A percentile compares a stretch with the other conserved stretches of the same genome.
These are phyloP conservation scores for Xylophagus ater DNA, from an alignment of 2,888 invertebrate genomes.

Conservation along the genomic window DNA sequence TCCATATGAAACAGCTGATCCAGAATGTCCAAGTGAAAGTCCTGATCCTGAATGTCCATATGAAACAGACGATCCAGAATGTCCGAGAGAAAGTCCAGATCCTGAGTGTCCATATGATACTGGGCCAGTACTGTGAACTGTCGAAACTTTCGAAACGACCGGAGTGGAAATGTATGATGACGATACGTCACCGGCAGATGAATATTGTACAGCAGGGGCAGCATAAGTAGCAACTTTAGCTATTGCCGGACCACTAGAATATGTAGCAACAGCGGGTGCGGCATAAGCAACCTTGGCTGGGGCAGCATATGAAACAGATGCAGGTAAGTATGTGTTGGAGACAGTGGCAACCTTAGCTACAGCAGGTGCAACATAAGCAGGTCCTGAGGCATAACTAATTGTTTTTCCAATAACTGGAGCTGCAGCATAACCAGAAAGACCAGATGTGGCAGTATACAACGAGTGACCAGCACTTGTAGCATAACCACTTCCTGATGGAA, in stretches of 20 bases:
- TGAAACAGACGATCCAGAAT: constrained; percentile 16
- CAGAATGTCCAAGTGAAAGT: constrained; percentile 15
- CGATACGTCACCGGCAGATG: constrained; percentile 41
- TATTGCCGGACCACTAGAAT: constrained; percentile 17
- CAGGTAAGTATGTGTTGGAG: constrained; percentile 28
- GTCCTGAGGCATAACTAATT: constrained; percentile 17
- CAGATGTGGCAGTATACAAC: constrained; percentile 23
- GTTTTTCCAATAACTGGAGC: constrained; percentile 16
- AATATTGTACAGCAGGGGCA: constrained; percentile 25
- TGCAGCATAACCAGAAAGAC: constrained; percentile 34
- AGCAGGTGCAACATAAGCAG: constrained; percentile 22
- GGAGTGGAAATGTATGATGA: constrained; percentile 32
- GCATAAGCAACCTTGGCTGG: constrained; percentile 18
- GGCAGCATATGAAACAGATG: constrained; percentile 19
- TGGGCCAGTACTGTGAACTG: too few species aligned
- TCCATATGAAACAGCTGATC: constrained; percentile 20
- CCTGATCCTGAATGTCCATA: constrained; percentile 9
- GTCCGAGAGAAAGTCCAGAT: constrained; percentile 22
- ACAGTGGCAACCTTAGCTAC: constrained; percentile 18
- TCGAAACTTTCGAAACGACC: constrained; percentile 25
- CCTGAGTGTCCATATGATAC: constrained; percentile 22
- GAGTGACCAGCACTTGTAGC: constrained; percentile 46
- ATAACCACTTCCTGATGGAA: constrained; percentile 44
- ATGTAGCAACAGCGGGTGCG: constrained; percentile 28
- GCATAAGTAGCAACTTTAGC: constrained; percentile 14